Evolutionary conservation across 1,140 invertebrate genomes (phyloP).

Genomic region (Fopius arisanus): DNA sequence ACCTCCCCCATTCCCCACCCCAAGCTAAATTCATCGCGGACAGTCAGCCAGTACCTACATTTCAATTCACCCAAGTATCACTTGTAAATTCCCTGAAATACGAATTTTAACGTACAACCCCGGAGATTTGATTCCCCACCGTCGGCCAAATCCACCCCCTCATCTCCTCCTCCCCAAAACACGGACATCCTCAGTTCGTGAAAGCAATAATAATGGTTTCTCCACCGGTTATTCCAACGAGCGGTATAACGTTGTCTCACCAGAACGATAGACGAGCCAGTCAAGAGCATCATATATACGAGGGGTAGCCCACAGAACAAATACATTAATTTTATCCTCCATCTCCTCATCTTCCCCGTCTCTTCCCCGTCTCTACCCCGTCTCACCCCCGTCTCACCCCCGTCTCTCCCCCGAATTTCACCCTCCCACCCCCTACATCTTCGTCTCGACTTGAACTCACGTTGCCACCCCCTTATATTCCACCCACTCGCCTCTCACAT

Average conservation of each 20-base stretch:
- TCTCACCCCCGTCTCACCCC: neutral
- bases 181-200: conserved; percentile 28
- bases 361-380: neutral
- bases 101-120: conserved; percentile 12
- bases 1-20: neutral
- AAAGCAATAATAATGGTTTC: conserved; percentile 33
- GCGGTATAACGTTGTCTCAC: conserved; percentile 1
- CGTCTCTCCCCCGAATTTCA: neutral
- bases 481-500: conserved; percentile 1
- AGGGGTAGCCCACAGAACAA: conserved; percentile 40
- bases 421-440: conserved; percentile 3
- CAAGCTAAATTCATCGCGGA: conserved; percentile 4
- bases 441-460: conserved; percentile 3
- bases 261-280: conserved; percentile 14
- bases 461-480: neutral
- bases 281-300: conserved; percentile 26
- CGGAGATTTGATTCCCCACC: conserved; percentile 27
- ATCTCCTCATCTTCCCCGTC: neutral
- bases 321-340: conserved; percentile 42
- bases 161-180: neutral
- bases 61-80: conserved; percentile 21
- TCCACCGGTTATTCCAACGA: conserved; percentile 1
- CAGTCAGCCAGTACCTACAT: conserved; percentile 1
- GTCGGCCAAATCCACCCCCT: neutral
- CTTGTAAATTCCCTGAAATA: conserved; percentile 22